Conservation (phyloP, 2,113 vertebrate species). For the Lamprologus sp. region DNA sequence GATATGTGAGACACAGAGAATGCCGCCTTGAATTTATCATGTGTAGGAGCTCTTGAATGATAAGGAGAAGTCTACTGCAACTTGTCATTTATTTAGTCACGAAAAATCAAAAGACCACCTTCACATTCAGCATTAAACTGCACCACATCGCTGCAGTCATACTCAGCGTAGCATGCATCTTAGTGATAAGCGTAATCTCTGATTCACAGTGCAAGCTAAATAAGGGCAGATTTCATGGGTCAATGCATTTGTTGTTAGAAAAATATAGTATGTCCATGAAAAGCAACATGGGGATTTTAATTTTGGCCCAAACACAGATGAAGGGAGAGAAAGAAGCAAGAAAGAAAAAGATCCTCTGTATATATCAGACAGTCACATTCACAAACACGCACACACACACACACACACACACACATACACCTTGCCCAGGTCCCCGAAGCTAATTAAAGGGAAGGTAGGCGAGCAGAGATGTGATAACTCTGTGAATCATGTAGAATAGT, state of each 20-base stretch:
- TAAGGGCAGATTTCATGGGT: constrained; percentile 39
- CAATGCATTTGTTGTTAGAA: constrained; percentile 20
- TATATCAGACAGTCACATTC: neutral
- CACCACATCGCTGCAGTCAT: neutral
- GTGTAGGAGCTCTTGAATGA: constrained; percentile 1
- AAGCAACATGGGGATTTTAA: constrained; percentile 38
- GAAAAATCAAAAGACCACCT: constrained; percentile 11
- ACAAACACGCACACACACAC: neutral
- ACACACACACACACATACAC: constrained; percentile 12
- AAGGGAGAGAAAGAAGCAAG: neutral
- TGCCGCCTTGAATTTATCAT: neutral
- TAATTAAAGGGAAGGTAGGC: constrained; percentile 71
- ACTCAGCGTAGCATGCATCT: constrained; percentile 14
- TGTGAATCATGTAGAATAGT: constrained; percentile 69
- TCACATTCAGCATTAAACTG: constrained; percentile 7
- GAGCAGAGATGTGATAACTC: constrained; percentile 64
- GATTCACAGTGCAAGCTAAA: constrained; percentile 20
- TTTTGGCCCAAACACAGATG: constrained; percentile 21
- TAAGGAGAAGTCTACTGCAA: neutral
- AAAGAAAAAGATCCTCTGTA: constrained; percentile 1
- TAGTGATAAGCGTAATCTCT: constrained; percentile 31
- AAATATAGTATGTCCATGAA: neutral
- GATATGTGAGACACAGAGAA: neutral
- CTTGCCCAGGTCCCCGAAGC: constrained; percentile 62
- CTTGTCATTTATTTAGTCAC: constrained; percentile 7